Evolutionary conservation across 2,888 invertebrate species (phyloP).

Genomic region (Lucinisca nassula): DNA sequence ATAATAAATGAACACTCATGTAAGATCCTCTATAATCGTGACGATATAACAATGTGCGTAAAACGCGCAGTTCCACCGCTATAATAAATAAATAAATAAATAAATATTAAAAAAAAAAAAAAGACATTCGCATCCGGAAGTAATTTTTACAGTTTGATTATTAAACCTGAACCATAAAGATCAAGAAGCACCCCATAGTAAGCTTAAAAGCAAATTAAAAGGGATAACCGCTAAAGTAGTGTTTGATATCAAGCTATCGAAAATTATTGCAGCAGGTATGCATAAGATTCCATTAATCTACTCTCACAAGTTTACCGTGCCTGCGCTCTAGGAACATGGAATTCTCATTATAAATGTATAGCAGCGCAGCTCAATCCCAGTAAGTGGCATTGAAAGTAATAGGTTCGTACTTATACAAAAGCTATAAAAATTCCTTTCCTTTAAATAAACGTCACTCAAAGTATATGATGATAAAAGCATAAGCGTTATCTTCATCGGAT

Average conservation of each 20-base stretch:
- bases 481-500: not conserved
- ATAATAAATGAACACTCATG: no score
- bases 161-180: not conserved
- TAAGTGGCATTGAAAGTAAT: not conserved
- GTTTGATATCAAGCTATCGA: not conserved
- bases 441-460: slow-evolving; percentile 13
- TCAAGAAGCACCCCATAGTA: no score
- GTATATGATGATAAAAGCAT: slow-evolving; percentile 6
- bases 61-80: no score
- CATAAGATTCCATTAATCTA: not conserved
- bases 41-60: no score
- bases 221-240: not conserved
- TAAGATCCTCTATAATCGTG: no score
- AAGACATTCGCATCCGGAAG: no score
- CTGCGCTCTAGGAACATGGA: not conserved
- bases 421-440: slow-evolving; percentile 9
- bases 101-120: no score
- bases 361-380: not conserved
- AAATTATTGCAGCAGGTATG: not conserved
- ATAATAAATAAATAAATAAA: no score
- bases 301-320: not conserved
- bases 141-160: not conserved
- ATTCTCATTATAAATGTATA: not conserved
- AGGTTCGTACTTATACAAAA: not conserved
- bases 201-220: not conserved